These are phyloP conservation scores for Eclectus roratus DNA, from an alignment of 2,113 vertebrate species.

Conservation along the genomic window DNA sequence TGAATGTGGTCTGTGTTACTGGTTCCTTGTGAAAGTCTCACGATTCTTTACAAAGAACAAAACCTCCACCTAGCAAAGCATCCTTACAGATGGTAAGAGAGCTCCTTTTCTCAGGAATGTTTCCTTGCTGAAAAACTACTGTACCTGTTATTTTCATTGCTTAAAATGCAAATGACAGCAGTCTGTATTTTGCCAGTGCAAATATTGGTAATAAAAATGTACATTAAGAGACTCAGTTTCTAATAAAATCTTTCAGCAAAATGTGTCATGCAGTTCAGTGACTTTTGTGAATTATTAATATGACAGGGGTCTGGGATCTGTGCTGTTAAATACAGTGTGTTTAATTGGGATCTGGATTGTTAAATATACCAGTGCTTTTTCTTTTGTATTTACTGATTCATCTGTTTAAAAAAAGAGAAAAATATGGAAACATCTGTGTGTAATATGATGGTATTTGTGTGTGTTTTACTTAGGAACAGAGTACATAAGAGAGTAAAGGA, in stretches of 20 bases:
- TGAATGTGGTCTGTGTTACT: background rate
- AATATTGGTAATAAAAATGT: background rate
- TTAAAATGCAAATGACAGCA: background rate
- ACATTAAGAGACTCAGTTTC: background rate
- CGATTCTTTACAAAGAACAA: background rate
- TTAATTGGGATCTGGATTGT: background rate
- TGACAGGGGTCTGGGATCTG: background rate
- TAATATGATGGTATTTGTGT: background rate
- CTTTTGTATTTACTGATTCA: background rate
- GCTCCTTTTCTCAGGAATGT: background rate
- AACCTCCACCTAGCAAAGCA: background rate
- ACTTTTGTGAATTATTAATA: slow-evolving; percentile 40
- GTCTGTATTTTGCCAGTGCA: background rate
- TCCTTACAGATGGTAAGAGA: background rate
- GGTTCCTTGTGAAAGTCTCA: background rate
- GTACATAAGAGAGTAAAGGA: background rate
- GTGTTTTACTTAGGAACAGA: background rate
- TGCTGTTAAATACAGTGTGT: background rate
- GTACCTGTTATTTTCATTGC: background rate
- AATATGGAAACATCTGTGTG: background rate
- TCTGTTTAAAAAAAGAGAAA: background rate
- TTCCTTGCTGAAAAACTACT: background rate
- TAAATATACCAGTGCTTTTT: background rate
- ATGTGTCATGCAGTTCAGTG: background rate
- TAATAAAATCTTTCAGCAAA: background rate